Percentiles rank a stretch among this genome's conserved stretches.
These are phyloP conservation scores for Strix occidentalis DNA, from an alignment of 2,797 vertebrate genomes.

Conservation along the genomic window DNA sequence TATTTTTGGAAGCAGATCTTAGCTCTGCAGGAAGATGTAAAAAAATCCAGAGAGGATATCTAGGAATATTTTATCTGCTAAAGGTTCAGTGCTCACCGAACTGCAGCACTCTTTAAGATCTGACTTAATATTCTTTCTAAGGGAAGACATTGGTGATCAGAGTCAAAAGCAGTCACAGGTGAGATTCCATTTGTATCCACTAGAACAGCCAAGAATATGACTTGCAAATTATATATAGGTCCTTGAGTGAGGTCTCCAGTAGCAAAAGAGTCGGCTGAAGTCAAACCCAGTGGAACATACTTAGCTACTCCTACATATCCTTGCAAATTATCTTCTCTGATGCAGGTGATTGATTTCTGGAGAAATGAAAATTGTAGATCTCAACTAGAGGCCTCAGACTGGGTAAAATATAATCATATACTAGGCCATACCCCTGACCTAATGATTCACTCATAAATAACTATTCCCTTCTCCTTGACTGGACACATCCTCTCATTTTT, in stretches of 20 bases:
- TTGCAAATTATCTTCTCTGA: constrained; percentile 10
- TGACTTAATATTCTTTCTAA: not conserved
- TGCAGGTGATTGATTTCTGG: not conserved
- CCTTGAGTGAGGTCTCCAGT: not conserved
- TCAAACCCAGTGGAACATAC: not conserved
- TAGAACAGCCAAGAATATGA: not conserved
- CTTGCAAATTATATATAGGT: not conserved
- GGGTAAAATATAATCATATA: not conserved
- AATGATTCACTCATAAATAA: constrained; percentile 14
- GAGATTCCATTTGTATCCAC: not conserved
- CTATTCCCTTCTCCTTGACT: not conserved
- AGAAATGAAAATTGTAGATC: not conserved
- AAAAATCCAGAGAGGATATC: not conserved
- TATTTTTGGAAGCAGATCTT: not conserved
- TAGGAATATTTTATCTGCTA: not conserved
- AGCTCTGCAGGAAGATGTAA: not conserved
- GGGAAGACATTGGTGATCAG: not conserved
- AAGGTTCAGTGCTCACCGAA: not conserved
- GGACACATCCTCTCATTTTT: not conserved
- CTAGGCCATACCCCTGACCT: not conserved
- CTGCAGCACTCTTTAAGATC: not conserved
- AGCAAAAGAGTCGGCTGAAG: not conserved
- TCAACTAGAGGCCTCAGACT: not conserved
- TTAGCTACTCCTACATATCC: not conserved
- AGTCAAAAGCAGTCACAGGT: not conserved